These are phyloP conservation scores for Caenorhabditis plicata DNA, from an alignment of 2,888 invertebrate species.

Conservation along the genomic window DNA sequence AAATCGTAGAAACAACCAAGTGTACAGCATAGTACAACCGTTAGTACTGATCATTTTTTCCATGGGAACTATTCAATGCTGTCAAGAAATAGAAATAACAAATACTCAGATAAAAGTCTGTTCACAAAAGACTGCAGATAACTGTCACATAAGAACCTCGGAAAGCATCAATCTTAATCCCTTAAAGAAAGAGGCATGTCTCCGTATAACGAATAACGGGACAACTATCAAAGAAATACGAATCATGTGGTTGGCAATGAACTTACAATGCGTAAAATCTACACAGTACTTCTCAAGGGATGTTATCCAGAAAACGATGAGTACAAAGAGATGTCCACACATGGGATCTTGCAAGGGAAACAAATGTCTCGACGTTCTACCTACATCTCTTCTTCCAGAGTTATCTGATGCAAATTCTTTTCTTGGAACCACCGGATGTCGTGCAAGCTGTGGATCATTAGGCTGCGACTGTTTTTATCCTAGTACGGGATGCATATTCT, in stretches of 20 bases:
- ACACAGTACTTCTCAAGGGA: conserved; percentile 4
- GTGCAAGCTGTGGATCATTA: conserved; percentile 4
- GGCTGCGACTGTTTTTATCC: conserved; percentile 12
- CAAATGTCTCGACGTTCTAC: conserved; percentile 1
- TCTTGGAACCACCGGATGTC: conserved; percentile 8
- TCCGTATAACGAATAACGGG: background rate
- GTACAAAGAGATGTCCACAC: conserved; percentile 6
- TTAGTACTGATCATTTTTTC: too few relatives aligned
- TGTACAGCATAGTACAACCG: too few relatives aligned
- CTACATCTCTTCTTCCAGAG: background rate
- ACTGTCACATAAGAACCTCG: too few relatives aligned
- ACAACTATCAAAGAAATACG: conserved; percentile 5
- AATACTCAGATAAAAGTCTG: too few relatives aligned
- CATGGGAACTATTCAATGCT: too few relatives aligned
- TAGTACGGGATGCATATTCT: conserved; percentile 11
- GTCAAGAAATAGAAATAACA: too few relatives aligned
- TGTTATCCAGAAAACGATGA: background rate
- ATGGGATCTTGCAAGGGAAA: conserved; percentile 5
- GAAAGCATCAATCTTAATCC: background rate
- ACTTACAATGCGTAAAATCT: conserved; percentile 1
- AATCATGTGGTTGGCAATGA: background rate
- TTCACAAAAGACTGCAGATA: too few relatives aligned
- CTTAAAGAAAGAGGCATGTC: background rate
- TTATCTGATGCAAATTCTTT: background rate
- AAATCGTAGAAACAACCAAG: too few relatives aligned